Percentiles rank a stretch among this genome's conserved stretches.
phyloP scores from a whole-genome alignment of 1,140 invertebrate genomes.

The Physella acuta region DNA sequence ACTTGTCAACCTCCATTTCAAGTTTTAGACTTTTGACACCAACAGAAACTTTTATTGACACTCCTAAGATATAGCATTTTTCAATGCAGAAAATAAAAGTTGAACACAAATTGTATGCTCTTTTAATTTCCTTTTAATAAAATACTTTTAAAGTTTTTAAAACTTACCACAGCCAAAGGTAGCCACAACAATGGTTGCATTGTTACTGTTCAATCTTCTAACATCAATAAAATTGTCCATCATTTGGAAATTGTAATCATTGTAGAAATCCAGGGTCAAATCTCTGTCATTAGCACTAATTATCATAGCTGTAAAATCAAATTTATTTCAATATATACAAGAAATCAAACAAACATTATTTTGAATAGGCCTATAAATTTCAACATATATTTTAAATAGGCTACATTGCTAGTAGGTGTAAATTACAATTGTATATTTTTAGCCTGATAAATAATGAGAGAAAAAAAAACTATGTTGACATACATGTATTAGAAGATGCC shows the following conservation, averaged over 20 bases:
- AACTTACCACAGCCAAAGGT: conserved; percentile 10
- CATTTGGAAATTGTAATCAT: not conserved
- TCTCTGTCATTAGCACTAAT: not conserved
- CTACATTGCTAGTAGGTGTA: too few species aligned
- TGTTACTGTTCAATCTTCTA: not conserved
- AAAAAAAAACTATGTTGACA: too few species aligned
- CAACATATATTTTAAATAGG: too few species aligned
- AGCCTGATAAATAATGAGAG: too few species aligned
- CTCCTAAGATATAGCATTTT: not conserved
- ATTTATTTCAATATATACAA: not conserved
- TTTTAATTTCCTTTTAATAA: too few species aligned
- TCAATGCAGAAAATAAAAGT: too few species aligned
- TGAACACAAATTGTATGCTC: too few species aligned
- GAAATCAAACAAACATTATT: too few species aligned
- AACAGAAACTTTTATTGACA: not conserved
- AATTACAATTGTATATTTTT: too few species aligned
- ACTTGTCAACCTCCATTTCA: conserved; percentile 16
- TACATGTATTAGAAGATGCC: conserved; percentile 5
- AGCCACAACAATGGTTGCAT: not conserved
- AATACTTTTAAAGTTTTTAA: too few species aligned
- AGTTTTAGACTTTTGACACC: conserved; percentile 27
- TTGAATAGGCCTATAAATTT: too few species aligned
- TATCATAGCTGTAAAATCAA: not conserved
- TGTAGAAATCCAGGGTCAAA: not conserved
- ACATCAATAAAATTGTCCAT: not conserved